A percentile compares a stretch with the other conserved stretches of the same genome.
Conservation (phyloP, 2,888 invertebrate species). For the Psococerastis gibbosa region DNA sequence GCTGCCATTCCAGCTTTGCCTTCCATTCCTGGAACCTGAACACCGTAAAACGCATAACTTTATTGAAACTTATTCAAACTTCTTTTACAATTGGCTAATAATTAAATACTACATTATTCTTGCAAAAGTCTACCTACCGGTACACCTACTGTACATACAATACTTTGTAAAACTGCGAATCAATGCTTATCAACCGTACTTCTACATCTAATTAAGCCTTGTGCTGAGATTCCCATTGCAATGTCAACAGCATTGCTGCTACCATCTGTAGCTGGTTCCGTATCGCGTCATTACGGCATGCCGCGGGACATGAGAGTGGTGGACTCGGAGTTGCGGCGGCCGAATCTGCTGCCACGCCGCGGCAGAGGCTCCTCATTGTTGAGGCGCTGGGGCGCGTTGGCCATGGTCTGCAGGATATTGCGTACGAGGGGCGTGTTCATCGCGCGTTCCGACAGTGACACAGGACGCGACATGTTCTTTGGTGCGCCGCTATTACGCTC, state of each 20-base stretch:
- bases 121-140: too few relatives aligned
- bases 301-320: background rate
- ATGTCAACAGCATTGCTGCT: too few relatives aligned
- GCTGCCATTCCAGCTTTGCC: conserved; percentile 42
- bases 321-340: background rate
- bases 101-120: too few relatives aligned
- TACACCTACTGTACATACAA: too few relatives aligned
- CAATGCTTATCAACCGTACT: too few relatives aligned
- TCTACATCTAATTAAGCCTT: too few relatives aligned
- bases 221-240: too few relatives aligned
- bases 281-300: background rate
- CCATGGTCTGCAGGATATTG: conserved; percentile 25
- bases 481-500: conserved; percentile 19
- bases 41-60: too few relatives aligned
- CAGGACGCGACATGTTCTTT: conserved; percentile 19
- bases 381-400: conserved; percentile 9
- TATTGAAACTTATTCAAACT: too few relatives aligned
- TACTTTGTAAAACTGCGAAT: too few relatives aligned
- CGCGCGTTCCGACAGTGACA: conserved; percentile 30
- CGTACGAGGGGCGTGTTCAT: conserved; percentile 29
- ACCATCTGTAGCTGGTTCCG: too few relatives aligned
- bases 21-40: conserved; percentile 24
- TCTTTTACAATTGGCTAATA: too few relatives aligned
- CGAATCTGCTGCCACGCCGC: background rate
- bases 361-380: background rate